Evolutionary conservation across 2,113 vertebrate species (phyloP).

Genomic region (Gopherus flavomarginatus): DNA sequence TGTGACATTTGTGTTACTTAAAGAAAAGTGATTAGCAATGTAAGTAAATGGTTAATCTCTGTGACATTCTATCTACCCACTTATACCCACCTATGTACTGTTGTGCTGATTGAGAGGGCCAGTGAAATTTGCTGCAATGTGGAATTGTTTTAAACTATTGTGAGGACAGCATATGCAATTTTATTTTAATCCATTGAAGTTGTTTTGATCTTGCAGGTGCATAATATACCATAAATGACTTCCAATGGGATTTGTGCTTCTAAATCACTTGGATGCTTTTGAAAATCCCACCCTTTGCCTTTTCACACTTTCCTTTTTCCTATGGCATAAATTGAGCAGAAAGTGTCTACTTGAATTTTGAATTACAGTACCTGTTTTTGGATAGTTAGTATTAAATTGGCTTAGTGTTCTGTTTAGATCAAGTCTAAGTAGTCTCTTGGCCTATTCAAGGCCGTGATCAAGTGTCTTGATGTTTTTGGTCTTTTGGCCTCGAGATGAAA

Average conservation of each 20-base stretch:
- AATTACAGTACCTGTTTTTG: background rate
- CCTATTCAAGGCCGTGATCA: too few relatives aligned
- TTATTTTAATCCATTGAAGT: background rate
- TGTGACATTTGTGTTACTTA: background rate
- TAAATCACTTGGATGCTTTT: background rate
- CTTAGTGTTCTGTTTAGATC: background rate
- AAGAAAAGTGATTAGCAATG: background rate
- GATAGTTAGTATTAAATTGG: background rate
- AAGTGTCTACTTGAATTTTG: background rate
- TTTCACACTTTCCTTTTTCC: background rate
- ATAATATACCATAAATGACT: background rate
- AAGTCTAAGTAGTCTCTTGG: too few relatives aligned
- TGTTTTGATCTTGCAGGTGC: accelerated
- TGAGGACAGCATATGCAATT: background rate
- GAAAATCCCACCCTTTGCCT: background rate
- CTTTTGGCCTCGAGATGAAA: too few relatives aligned
- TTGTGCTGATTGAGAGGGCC: background rate
- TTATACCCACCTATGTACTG: background rate
- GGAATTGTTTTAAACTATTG: background rate
- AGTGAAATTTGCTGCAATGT: background rate
- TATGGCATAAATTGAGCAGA: background rate
- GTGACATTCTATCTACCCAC: background rate
- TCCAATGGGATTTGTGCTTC: background rate
- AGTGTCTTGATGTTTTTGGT: too few relatives aligned
- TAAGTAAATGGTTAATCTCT: background rate